Base-by-base conservation (phyloP, 2,888 invertebrate genomes). In the Coelopa pilipes region DNA sequence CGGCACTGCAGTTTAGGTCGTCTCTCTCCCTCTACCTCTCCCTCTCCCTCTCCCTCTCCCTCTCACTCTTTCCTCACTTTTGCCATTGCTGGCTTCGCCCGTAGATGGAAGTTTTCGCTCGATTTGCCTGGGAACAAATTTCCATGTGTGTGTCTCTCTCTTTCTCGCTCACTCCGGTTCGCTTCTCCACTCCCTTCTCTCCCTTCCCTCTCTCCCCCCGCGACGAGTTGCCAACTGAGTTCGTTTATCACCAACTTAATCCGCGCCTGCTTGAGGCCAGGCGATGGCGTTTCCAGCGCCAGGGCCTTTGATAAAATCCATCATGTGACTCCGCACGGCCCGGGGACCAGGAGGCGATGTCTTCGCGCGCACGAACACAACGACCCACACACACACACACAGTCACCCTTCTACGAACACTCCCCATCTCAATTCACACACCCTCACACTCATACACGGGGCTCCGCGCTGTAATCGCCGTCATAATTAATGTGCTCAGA, bases 401-500 rank as follows among this genome's bases (percentile, higher is more conserved):
- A n/a, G n/a, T n/a, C n/a, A n/a, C n/a, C n/a, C 53, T 4, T 53
- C 3, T 53, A n/a, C n/a, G 53, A 53, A 53, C 13, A 53, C n/a
- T 53, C 15, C 10, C 53, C 3, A 53, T 34, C n/a, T n/a, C 34
- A 34, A 34, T n/a, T n/a, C n/a, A 34, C 34, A 34, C 34, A 34
- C 34, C 2, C 34, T 4, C 34, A 34, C 34, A 34, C 34, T 34
- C 34, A 34, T 2, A 34, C 34, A 2, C 13, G 3, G 13, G 10
- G 53, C 53, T 15, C 10, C 3, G 13, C 49, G 49, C 49, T 49
- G 53, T 53, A n/a, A 53, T 53, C n/a, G 53, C 10, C n/a, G 62
- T 62, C 45, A 62, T 62, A 62, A 62, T 62, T 62, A 62, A 45
- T 62, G 24, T 62, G 34, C n/a, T 62, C 13, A 62, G 62, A 34